Base-by-base conservation (phyloP, 2,797 vertebrate genomes). In the Rhincodon typus region DNA sequence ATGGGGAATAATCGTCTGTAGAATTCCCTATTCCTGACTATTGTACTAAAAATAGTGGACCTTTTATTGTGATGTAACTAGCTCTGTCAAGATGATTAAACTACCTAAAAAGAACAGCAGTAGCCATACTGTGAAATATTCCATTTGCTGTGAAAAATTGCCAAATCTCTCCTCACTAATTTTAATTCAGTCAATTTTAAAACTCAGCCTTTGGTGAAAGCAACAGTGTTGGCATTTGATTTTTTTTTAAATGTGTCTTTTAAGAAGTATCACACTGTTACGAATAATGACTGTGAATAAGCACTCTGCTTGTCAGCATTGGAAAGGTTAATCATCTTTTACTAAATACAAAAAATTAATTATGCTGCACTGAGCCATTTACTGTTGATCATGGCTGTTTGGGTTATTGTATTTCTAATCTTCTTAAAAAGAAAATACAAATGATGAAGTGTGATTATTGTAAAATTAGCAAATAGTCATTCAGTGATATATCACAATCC, bases 91-190 rank as follows among this genome's bases (percentile, higher is more conserved):
- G 74, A 95, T 93, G 66, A 93, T 93, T 69, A 93, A 93, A 93
- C 66, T 94, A 94, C 42, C 94, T 27, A 74, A 94, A 62, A 74
- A 34, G 42, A 77, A 74, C 70, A 74, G 70, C 46, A 46, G 23
- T 93, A 67, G n/a, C 66, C 90, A 93, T 69, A 62, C 90, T 93
- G 90, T 93, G 90, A 72, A 95, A 77, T 95, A 77, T 74, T 50
- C 94, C 50, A 77, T 72, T 50, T 72, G 72, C 46, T 77, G 67
- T 27, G 7, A 94, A 74, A 50, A 94, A 94, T 94, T 50, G 46
- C 70, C 74, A 74, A 95, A 4, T 94, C 46, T n/a, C 15, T 95
- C 34, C n/a, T 57, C 70, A 95, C 27, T 53, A 95, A 53, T 77
- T 34, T 17, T 53, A 77, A 72, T 34, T 77, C 30, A n/a, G 69